Evolutionary conservation across 2,888 invertebrate genomes (phyloP), one percentile per base, ranked within the genome.

Genomic region (Clivina fossor): DNA sequence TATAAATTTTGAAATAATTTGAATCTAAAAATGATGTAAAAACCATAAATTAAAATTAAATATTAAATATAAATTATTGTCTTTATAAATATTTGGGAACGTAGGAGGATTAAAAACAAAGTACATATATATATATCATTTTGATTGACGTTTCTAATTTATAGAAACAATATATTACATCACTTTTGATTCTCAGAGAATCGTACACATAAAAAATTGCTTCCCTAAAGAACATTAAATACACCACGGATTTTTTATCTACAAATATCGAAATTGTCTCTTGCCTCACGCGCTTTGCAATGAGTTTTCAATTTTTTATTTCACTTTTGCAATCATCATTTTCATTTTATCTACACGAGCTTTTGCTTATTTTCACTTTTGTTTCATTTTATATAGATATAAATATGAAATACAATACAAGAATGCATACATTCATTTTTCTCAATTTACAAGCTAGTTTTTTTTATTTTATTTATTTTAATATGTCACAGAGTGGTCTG

Each of bases 101-200:
- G 18, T 11, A 24, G 4, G 9, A 37, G 19, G 15, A 28, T 8
- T 30, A 46, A 16, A 37, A 26, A 37, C 15, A 38, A 26, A 32
- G 4, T 4, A 33, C 5, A 33, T 33, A 33, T 33, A 11, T n/a
- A 49, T 11, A 35, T 20, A 33, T 32, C n/a, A 24, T 55, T 55
- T 70, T 73, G 73, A 73, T 73, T 74, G 73, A 71, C 69, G 74
- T 73, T 74, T 73, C 74, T 73, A 74, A 66, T 69, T 69, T 65
- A 72, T 74, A 74, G 74, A 74, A 74, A 74, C 73, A 72, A 69
- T 72, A 70, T 74, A 70, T 71, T 73, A 73, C 72, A 74, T 73
- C 73, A 73, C 73, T 71, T 47, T 46, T 68, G 73, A 74, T 72
- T 71, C 73, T 70, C 68, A 69, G 64, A 70, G 73, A 73, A 73